A percentile compares a stretch with the other conserved stretches of the same genome.
phyloP scores from a whole-genome alignment of 2,113 vertebrate genomes.

The Lophius piscatorius region DNA sequence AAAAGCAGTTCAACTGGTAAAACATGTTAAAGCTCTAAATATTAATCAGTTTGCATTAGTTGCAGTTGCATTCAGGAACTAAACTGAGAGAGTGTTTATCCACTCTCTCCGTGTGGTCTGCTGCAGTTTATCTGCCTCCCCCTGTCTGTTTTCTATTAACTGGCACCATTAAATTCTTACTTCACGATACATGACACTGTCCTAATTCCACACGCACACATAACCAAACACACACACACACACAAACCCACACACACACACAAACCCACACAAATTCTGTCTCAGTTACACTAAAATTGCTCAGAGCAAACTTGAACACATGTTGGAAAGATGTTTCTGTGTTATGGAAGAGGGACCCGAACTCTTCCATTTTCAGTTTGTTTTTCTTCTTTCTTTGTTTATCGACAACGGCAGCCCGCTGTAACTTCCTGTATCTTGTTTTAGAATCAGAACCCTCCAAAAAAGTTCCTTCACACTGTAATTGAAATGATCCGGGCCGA shows the following conservation, averaged over 20 bases:
- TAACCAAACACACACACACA: constrained; percentile 20
- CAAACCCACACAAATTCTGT: background rate
- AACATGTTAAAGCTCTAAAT: too few species aligned
- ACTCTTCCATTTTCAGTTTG: too few species aligned
- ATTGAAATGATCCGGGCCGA: too few species aligned
- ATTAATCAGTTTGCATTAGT: too few species aligned
- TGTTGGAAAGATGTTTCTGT: constrained; percentile 28
- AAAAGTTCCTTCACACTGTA: too few species aligned
- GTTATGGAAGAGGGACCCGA: constrained; percentile 2
- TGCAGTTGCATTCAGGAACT: too few species aligned
- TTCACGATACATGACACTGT: constrained; percentile 63
- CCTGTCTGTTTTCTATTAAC: constrained; percentile 69
- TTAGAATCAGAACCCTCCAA: too few species aligned
- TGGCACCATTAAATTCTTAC: constrained; percentile 56
- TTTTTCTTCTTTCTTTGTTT: too few species aligned
- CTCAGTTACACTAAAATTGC: constrained; percentile 21
- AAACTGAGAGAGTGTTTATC: constrained; percentile 7
- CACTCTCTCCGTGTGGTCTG: constrained; percentile 58
- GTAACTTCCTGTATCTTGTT: too few species aligned
- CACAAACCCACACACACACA: constrained; percentile 11
- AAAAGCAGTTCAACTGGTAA: too few species aligned
- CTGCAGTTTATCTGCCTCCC: constrained; percentile 51
- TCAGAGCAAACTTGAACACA: constrained; percentile 8
- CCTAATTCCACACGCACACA: constrained; percentile 1
- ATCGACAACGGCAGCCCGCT: too few species aligned